Evolutionary conservation across 2,888 invertebrate species (phyloP).

Genomic region (Masnerella sp.): DNA sequence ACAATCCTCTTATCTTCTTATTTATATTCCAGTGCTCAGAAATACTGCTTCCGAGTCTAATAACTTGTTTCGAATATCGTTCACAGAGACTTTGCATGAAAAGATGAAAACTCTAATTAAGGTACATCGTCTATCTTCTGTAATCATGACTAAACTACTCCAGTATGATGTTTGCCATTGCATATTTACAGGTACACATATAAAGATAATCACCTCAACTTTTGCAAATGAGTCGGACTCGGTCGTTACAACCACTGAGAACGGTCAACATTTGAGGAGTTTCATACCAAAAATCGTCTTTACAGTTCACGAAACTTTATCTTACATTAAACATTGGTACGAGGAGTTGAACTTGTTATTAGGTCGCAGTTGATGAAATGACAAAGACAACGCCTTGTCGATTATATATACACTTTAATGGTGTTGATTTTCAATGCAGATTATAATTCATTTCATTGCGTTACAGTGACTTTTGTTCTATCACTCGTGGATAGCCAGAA

Average conservation of each 20-base stretch:
- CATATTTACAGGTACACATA: slow-evolving; percentile 31
- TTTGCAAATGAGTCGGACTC: no score
- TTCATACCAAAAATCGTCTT: slow-evolving; percentile 3
- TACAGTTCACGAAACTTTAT: neutral
- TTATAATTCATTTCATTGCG: slow-evolving; percentile 8
- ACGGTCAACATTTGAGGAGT: no score
- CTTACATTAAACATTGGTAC: neutral
- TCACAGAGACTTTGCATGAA: slow-evolving; percentile 5
- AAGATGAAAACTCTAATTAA: slow-evolving; percentile 20
- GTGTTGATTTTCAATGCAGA: neutral
- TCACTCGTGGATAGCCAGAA: slow-evolving; percentile 6
- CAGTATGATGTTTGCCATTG: slow-evolving; percentile 6
- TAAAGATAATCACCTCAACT: neutral
- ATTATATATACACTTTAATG: neutral
- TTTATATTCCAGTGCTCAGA: no score
- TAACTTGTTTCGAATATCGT: neutral
- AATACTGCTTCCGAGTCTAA: no score
- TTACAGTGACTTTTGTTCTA: slow-evolving; percentile 4
- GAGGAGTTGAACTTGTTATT: no score
- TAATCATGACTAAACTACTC: slow-evolving; percentile 10
- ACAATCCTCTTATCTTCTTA: no score
- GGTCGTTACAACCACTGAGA: no score
- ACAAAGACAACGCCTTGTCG: neutral
- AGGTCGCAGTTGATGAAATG: no score
- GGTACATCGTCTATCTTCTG: slow-evolving; percentile 16